A percentile compares a stretch with the other conserved stretches of the same genome.
Evolutionary conservation across 2,888 invertebrate species (phyloP).

Genomic region (Phortica magna): DNA sequence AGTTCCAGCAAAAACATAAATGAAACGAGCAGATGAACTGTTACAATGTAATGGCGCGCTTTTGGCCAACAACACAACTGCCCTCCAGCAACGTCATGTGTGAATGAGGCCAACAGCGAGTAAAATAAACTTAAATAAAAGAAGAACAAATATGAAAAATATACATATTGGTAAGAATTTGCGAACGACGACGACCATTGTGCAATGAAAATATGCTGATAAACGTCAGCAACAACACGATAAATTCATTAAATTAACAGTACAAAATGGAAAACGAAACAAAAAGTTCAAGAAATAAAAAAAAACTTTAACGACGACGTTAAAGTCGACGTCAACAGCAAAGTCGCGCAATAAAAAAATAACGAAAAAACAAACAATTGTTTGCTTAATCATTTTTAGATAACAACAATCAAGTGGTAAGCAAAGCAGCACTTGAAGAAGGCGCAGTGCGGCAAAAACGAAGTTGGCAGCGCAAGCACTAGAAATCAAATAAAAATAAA

Average conservation of each 20-base stretch:
- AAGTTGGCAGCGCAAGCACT: no score
- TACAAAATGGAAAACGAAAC: not conserved
- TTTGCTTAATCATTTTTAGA: slow-evolving; percentile 27
- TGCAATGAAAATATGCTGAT: slow-evolving; percentile 20
- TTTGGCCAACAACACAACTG: no score
- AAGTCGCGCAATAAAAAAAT: slow-evolving; percentile 5
- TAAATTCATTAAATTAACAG: slow-evolving; percentile 10
- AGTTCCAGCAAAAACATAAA: no score
- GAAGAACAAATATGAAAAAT: not conserved
- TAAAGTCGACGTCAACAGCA: not conserved
- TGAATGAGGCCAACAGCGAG: slow-evolving; percentile 15
- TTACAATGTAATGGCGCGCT: no score
- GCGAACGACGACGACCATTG: not conserved
- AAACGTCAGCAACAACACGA: not conserved
- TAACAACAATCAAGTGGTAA: slow-evolving; percentile 13
- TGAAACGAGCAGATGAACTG: no score
- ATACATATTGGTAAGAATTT: not conserved
- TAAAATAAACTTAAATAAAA: not conserved
- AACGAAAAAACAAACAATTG: not conserved
- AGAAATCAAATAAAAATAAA: no score
- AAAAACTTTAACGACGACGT: not conserved
- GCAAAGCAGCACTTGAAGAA: not conserved
- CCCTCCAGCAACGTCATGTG: not conserved
- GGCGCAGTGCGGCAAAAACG: not conserved
- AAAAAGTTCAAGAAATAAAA: not conserved